These are phyloP conservation scores for Sitta europaea DNA, from an alignment of 2,113 vertebrate species.

Conservation along the genomic window DNA sequence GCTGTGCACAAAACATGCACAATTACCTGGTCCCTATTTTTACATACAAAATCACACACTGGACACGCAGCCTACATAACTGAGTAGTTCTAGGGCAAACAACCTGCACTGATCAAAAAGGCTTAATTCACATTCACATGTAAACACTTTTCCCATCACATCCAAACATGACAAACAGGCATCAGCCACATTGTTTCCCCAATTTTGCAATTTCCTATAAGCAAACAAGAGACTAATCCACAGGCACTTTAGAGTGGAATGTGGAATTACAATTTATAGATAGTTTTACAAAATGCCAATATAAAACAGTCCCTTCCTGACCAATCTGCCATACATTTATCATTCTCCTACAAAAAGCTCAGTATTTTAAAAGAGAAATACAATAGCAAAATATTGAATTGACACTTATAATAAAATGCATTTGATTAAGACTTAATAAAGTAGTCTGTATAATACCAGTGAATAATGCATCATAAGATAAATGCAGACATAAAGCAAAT, in stretches of 20 bases:
- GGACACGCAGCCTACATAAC: not conserved
- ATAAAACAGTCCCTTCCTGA: slow-evolving; percentile 36
- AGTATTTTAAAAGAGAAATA: slow-evolving; percentile 69
- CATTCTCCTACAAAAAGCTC: slow-evolving; percentile 57
- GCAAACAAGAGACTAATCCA: not conserved
- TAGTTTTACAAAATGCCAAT: slow-evolving; percentile 17
- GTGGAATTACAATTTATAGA: not conserved
- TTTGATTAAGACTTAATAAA: slow-evolving; percentile 85
- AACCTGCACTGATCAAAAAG: not conserved
- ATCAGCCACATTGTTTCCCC: not conserved
- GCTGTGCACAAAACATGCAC: not conserved
- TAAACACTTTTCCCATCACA: not conserved
- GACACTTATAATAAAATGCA: slow-evolving; percentile 74
- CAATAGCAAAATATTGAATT: slow-evolving; percentile 68
- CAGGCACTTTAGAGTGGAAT: not conserved
- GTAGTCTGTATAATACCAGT: slow-evolving; percentile 80
- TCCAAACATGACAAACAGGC: not conserved
- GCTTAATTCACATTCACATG: not conserved
- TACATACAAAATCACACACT: not conserved
- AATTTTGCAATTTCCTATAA: not conserved
- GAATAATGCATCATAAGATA: slow-evolving; percentile 89
- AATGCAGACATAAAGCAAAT: slow-evolving; percentile 90
- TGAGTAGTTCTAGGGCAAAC: not conserved
- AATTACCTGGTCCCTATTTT: not conserved
- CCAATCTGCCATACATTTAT: slow-evolving; percentile 14